Evolutionary conservation across 2,797 vertebrate genomes (phyloP), one percentile per base, ranked within the genome.

Genomic region (Lutra lutra): DNA sequence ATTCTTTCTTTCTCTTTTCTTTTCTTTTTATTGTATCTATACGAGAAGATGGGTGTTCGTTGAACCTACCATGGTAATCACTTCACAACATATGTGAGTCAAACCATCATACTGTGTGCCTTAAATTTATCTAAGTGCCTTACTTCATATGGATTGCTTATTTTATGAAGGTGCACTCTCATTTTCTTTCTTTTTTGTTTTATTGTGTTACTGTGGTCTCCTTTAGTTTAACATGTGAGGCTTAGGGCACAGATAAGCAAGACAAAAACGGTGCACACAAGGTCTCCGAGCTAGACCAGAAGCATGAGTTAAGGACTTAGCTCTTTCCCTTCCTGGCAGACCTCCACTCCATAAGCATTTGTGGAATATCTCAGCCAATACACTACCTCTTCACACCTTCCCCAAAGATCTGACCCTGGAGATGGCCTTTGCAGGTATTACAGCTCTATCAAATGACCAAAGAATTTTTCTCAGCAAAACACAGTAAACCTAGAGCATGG

Each of bases 171-270:
- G 43, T 5, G 20, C 46, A 75, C 23, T 94, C 43, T 38, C 29
- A 54, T 38, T 77, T 85, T 12, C n/a, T 8, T 73, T 46, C n/a
- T 18, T 77, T 72, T 48, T 29, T 77, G 8, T 43, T 88, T 87
- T 78, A 48, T 62, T 93, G 64, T 72, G n/a, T 38, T 84, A 66
- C 5, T 13, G 43, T 46, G 46, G 64, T 51, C 62, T 79, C 32
- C 68, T 87, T 72, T 35, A 32, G 21, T 84, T 72, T 80, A 70
- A 84, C 73, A 83, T 35, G 54, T 91, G 15, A 93, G 84, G 70
- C 86, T 43, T 72, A 75, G 1, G 25, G 40, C 75, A 40, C 21
- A 70, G n/a, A 80, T 4, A 79, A 83, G n/a, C 20, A 85, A 84
- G 82, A 79, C n/a, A 48, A 72, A 87, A 82, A n/a, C 46, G 35